Base-by-base conservation (phyloP, 2,888 invertebrate genomes). In the Drosophila anceps region DNA sequence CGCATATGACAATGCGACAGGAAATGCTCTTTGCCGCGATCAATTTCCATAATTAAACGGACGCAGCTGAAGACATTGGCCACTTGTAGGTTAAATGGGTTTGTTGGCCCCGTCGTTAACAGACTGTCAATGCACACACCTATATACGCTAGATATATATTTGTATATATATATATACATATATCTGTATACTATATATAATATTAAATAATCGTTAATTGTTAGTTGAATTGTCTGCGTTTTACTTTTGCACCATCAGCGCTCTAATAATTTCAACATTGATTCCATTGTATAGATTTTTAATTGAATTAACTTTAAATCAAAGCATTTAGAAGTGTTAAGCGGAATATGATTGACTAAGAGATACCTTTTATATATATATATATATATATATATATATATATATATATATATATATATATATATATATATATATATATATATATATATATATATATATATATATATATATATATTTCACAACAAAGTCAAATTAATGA, bases 231-330 rank as follows among this genome's bases (percentile, higher is more conserved):
- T 86, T 81, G 86, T 86, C 87, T 90, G 70, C 79, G 84, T 81
- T 90, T 90, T 75, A 69, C 63, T 68, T 69, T 70, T 70, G 64
- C 80, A 54, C 72, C 64, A 65, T 77, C 65, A 81, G 82, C 88
- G 91, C 91, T 84, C 91, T 91, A 90, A 84, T 90, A 91, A 89
- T 74, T 89, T 84, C 79, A 90, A 83, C 91, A 91, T 89, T 91
- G 86, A 91, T 91, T 86, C 63, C 51, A 51, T 44, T 43, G 53
- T 57, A 43, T 44, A 41, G 71, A 79, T 67, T 81, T 81, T 81
- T 81, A 78, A 81, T 81, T 77, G 63, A 77, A 81, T 76, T 72
- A 64, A 58, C 60, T 41, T 44, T 35, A 55, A 61, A 57, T 27
- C 53, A 61, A 76, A 63, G 61, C 72, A 61, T 55, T 64, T 67